These are phyloP conservation scores for Sinelater perroti DNA, from an alignment of 2,888 invertebrate genomes.

Conservation along the genomic window DNA sequence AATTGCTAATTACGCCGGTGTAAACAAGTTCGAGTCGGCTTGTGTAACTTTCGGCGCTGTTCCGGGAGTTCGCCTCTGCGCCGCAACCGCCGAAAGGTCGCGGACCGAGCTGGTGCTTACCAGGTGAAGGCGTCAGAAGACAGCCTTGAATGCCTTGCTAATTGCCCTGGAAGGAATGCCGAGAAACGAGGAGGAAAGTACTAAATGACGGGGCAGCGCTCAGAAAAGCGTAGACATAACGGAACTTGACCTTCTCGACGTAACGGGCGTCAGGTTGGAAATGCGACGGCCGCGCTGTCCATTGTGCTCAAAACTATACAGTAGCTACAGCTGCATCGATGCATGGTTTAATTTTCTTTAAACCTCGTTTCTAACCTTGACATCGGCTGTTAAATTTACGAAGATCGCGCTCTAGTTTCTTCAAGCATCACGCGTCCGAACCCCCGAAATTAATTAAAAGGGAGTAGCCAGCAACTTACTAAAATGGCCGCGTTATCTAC, in stretches of 20 bases:
- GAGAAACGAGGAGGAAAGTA: constrained; percentile 28
- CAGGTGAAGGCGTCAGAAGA: constrained; percentile 16
- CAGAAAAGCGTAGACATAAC: constrained; percentile 14
- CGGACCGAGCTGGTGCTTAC: neutral
- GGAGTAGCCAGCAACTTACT: too few species aligned
- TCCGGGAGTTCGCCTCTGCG: constrained; percentile 7
- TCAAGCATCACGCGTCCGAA: too few species aligned
- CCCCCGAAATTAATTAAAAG: too few species aligned
- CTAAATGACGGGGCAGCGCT: constrained; percentile 14
- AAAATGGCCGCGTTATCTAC: too few species aligned
- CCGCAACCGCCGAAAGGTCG: neutral
- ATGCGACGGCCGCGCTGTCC: too few species aligned
- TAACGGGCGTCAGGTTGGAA: constrained; percentile 2
- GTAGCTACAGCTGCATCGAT: too few species aligned
- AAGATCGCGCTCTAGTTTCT: too few species aligned
- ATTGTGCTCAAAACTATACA: too few species aligned
- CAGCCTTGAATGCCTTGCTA: constrained; percentile 28
- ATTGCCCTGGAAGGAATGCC: constrained; percentile 20
- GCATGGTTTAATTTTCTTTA: too few species aligned
- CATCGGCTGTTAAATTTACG: too few species aligned
- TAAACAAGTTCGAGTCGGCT: neutral
- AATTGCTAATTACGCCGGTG: neutral
- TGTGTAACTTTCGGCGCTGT: neutral
- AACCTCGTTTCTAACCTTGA: too few species aligned
- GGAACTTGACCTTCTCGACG: constrained; percentile 18